Evolutionary conservation across 2,797 vertebrate genomes (phyloP).

Genomic region (Phataginus tricuspis): DNA sequence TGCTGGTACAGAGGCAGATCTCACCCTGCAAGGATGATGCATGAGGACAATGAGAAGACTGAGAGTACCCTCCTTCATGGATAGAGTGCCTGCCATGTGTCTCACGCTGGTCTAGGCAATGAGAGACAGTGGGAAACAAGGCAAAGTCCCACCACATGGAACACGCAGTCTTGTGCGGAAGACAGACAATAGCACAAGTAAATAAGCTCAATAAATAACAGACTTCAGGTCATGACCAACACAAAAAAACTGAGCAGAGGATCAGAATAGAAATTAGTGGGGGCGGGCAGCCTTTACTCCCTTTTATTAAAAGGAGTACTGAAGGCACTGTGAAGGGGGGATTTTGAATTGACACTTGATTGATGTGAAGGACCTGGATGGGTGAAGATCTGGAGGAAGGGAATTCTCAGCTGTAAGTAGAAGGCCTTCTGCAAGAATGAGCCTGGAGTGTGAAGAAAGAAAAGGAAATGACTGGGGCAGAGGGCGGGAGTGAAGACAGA

Average conservation of each 20-base stretch:
- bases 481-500: not conserved
- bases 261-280: not conserved
- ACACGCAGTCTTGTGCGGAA: not conserved
- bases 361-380: not conserved
- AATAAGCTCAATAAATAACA: not conserved
- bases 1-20: constrained; percentile 97
- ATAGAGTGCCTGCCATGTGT: not conserved
- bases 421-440: not conserved
- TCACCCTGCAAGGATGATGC: constrained; percentile 90
- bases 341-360: not conserved
- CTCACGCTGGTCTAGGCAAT: not conserved
- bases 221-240: not conserved
- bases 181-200: not conserved
- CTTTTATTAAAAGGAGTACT: not conserved
- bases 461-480: not conserved
- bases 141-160: not conserved
- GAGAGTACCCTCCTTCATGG: not conserved
- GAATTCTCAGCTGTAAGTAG: not conserved
- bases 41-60: not conserved
- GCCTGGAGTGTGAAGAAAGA: too few relatives aligned
- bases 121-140: not conserved
- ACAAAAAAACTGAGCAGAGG: not conserved
- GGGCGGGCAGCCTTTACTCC: not conserved
- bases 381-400: not conserved
- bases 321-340: not conserved